These are phyloP conservation scores for Eumerus sabulonum DNA, from an alignment of 2,888 invertebrate genomes.

Conservation along the genomic window DNA sequence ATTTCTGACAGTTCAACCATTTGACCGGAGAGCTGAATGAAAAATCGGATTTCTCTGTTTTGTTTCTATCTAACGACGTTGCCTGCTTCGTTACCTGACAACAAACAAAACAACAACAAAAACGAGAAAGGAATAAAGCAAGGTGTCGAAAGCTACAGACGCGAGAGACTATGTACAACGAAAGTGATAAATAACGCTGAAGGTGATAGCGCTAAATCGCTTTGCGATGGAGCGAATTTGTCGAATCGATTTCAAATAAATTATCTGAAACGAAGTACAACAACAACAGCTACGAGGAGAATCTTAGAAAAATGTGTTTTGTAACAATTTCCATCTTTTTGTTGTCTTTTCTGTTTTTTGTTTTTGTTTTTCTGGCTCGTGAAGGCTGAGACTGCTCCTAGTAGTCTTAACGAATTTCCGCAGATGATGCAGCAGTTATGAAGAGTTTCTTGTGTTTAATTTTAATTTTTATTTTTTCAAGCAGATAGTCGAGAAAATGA, in stretches of 20 bases:
- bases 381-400: too few relatives aligned
- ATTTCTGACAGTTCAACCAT: slow-evolving; percentile 67
- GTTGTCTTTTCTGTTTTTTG: too few relatives aligned
- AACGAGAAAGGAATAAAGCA: not conserved
- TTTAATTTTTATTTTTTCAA: too few relatives aligned
- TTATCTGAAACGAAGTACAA: slow-evolving; percentile 8
- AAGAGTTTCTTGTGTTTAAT: too few relatives aligned
- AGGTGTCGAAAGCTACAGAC: slow-evolving; percentile 51
- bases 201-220: slow-evolving; percentile 54
- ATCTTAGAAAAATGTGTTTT: slow-evolving; percentile 4
- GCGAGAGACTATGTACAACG: not conserved
- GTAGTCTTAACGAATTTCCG: too few relatives aligned
- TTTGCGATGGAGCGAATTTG: slow-evolving; percentile 56
- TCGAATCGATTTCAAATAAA: slow-evolving; percentile 54
- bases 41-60: slow-evolving; percentile 59
- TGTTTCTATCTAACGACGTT: not conserved
- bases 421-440: too few relatives aligned
- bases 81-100: slow-evolving; percentile 23
- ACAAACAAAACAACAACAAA: not conserved
- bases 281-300: not conserved
- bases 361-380: too few relatives aligned
- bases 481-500: too few relatives aligned
- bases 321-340: not conserved
- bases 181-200: slow-evolving; percentile 58
- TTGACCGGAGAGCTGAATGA: slow-evolving; percentile 64